A percentile compares a stretch with the other conserved stretches of the same genome.
phyloP scores from a whole-genome alignment of 2,797 vertebrate species.

The Agapornis canus region DNA sequence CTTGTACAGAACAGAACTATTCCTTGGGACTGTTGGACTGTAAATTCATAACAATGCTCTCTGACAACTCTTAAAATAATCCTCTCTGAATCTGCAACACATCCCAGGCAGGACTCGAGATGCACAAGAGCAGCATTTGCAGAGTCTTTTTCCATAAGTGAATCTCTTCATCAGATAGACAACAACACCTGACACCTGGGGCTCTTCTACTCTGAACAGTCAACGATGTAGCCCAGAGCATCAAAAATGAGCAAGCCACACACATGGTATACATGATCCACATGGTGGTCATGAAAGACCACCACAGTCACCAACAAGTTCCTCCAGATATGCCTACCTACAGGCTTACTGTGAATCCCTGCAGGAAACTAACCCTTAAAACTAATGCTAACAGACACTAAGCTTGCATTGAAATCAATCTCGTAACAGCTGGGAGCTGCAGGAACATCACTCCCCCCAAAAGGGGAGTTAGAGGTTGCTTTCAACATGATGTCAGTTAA shows the following conservation, averaged over 20 bases:
- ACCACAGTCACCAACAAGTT: neutral
- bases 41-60: neutral
- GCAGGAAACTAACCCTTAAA: neutral
- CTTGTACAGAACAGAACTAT: neutral
- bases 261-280: neutral
- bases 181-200: conserved; percentile 38
- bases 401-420: neutral
- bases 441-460: neutral
- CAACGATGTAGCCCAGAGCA: conserved; percentile 4
- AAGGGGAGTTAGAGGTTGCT: neutral
- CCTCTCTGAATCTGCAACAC: neutral
- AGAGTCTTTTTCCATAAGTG: neutral
- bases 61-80: neutral
- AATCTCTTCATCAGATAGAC: conserved; percentile 44
- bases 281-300: neutral
- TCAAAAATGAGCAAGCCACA: neutral
- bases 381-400: neutral
- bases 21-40: neutral
- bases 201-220: neutral
- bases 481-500: neutral
- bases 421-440: neutral
- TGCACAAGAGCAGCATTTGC: neutral
- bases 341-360: neutral
- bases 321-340: neutral
- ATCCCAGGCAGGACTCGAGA: neutral